Evolutionary conservation across 2,888 invertebrate species (phyloP), one percentile per base, ranked within the genome.

Genomic region (Melinaea menophilus): DNA sequence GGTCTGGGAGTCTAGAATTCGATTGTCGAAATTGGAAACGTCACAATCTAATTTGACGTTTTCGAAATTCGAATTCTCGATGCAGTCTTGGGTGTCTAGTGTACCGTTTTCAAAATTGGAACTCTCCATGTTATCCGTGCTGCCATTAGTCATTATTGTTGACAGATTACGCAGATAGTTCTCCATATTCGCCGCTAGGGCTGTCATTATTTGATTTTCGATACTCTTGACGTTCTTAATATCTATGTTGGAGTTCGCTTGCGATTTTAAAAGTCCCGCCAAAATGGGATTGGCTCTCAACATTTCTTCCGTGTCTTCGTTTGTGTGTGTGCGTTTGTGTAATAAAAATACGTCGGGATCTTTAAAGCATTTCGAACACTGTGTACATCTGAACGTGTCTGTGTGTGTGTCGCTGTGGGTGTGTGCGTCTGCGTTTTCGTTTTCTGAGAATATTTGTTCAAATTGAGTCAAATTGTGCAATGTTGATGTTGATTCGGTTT

Each of bases 311-410:
- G 85, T 86, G 45, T 80, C 82, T 0, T 63, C 63, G 63, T 70
- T 62, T 37, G 70, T 73, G 56, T 90, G 90, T 0, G 74, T 73
- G 0, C 90, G 66, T 66, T 81, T 82, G 61, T 90, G 90, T 3
- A 90, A 60, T 0, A 83, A 56, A 22, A 82, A 87, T 0, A 90
- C 90, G 46, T 90, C 90, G 0, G 90, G 90, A 34, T 90, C 90
- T 73, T 90, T 90, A 60, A 90, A 90, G 62, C 86, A 89, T 75
- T 85, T 89, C 0, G 84, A 80, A 59, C 90, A 90, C 58, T 86
- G 82, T 1, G 75, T 72, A 31, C 90, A 89, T 71, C 82, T 79
- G 68, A 74, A 87, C 0, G 86, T 73, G 7, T 70, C 68, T 56
- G 58, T 69, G 46, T 63, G 59, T 51, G 22, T 66, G 59, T 63